Evolutionary conservation across 1,140 invertebrate genomes (phyloP), one percentile per base, ranked within the genome.

Genomic region (Melanaphis sacchari): DNA sequence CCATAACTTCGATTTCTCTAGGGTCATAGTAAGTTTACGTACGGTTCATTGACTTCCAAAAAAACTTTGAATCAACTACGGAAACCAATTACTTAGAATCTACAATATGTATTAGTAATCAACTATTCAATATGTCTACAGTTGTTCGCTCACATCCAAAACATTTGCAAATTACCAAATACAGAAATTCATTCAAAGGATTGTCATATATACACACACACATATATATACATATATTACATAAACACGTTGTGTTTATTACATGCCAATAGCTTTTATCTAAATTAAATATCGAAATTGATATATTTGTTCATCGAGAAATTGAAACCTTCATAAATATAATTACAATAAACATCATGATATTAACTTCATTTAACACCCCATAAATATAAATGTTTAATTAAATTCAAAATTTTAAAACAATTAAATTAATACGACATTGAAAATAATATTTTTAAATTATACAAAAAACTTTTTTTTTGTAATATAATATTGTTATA

Each of bases 81-180:
- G 26, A 41, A 90, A 90, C 24, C 89, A 90, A 59, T 90, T 90
- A 90, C 49, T 90, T 59, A 90, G 36, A 41, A 90, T 38, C 11
- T 41, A 90, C 88, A 9, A 54, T 89, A 59, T 15, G 24, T 40
- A 38, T 54, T 41, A 59, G 89, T 41, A 90, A 59, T 41, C 36
- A 59, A 15, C 24, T 4, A 59, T 59, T 54, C 38, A 90, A 90
- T 66, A 66, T 31, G 49, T 38, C 36, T 54, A 88, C 43, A 36
- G n/a, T 36, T n/a, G 4, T 88, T 49, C 15, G 43, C 6, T 88
- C 88, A 40, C 89, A 21, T 90, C 38, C 49, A 11, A 59, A 52
- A 59, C 89, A 59, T 59, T 90, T 59, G 38, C 49, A 90, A 90
- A 90, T 90, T 59, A 59, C 52, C 38, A 40, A 90, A 90, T 59